These are phyloP conservation scores for Ormyrus nitidulus DNA, from an alignment of 2,888 invertebrate genomes.

Conservation along the genomic window DNA sequence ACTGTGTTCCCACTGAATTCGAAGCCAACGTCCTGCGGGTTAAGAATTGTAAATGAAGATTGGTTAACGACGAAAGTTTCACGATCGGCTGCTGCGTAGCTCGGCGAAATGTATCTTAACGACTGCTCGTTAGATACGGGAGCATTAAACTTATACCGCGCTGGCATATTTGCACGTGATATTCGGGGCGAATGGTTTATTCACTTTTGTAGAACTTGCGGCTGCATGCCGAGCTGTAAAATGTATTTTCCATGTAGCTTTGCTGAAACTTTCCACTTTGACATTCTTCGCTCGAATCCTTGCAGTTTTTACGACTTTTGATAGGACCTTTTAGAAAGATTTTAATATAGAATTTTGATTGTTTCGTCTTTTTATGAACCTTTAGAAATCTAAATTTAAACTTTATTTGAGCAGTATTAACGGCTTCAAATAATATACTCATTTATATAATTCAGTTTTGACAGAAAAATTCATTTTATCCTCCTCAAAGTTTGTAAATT, in stretches of 20 bases:
- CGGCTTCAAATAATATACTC: too few relatives aligned
- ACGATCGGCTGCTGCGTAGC: constrained; percentile 20
- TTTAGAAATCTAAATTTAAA: too few relatives aligned
- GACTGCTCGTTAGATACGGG: constrained; percentile 35
- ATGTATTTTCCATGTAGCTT: constrained; percentile 4
- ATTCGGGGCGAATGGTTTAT: constrained; percentile 36
- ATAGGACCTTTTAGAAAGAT: too few relatives aligned
- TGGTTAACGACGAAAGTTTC: constrained; percentile 44
- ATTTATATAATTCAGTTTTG: too few relatives aligned
- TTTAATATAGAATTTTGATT: too few relatives aligned
- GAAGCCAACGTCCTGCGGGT: neutral
- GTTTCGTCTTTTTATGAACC: too few relatives aligned
- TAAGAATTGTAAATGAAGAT: constrained; percentile 38
- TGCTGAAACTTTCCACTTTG: constrained; percentile 9
- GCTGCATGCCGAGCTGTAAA: neutral
- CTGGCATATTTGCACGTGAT: constrained; percentile 43
- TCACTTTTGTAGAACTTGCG: constrained; percentile 25
- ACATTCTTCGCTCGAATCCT: too few relatives aligned
- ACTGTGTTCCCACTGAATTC: neutral
- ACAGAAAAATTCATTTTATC: too few relatives aligned
- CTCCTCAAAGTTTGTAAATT: too few relatives aligned
- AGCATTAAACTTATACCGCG: constrained; percentile 37
- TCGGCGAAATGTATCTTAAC: constrained; percentile 33
- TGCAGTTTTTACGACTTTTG: too few relatives aligned
- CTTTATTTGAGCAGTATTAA: too few relatives aligned